Evolutionary conservation across 2,888 invertebrate genomes (phyloP), one percentile per base, ranked within the genome.

Genomic region (Morpho deidamia): DNA sequence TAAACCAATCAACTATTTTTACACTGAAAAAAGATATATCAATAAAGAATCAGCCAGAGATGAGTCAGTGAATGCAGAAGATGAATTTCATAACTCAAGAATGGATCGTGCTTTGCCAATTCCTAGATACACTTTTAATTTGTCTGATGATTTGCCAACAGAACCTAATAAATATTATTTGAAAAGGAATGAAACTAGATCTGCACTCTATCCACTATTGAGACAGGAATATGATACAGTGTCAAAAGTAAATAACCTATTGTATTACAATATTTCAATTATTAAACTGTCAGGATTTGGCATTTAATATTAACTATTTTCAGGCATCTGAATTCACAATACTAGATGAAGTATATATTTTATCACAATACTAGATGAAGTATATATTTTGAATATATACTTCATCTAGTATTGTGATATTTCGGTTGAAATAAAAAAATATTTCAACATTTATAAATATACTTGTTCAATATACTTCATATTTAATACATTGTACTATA

Each of bases 101-200:
- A 61, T 55, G n/a, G 76, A 82, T 11, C 65, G 85, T 32, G 72
- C 70, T 2, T 59, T 71, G 33, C 92, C 92, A 56, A 91, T 93
- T 1, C 90, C 92, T 48, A 91, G 93, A 60, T 90, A 93, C 32
- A 83, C 85, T 8, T 95, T 94, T 68, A 92, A 90, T 55, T 87
- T 92, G 59, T 88, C 84, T 1, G 91, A 92, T 51, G 81, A 86
- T 1, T 83, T 95, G 35, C 96, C 96, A 0, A 72, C 72, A 0
- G 90, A 90, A 64, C 94, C 96, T 0, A 81, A 90, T 63, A 90
- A 92, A 3, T 83, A 81, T 56, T 92, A 91, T 40, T 69, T 92
- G 14, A 92, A 92, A 67, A 88, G 83, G 45, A 91, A 91, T 74
- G 88, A 78, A 67, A 72, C 78, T 1, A 91, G 84, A 66, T 71